Evolutionary conservation across 2,113 vertebrate species (phyloP).

Genomic region (Megatriorchis doriae): DNA sequence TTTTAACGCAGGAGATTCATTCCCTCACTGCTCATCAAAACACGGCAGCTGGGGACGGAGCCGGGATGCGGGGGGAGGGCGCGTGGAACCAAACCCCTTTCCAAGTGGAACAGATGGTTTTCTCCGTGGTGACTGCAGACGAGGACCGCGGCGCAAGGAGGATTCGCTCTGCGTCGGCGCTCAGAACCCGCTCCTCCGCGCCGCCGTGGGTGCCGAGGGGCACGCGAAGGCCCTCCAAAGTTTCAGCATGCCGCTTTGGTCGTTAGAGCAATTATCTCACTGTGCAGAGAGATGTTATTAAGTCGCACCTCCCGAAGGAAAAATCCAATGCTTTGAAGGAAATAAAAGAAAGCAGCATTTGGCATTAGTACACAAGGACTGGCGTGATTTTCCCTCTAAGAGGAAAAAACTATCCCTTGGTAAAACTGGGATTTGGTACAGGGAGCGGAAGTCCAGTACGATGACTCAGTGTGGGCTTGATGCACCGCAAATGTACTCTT

Average conservation of each 20-base stretch:
- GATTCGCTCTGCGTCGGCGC: background rate
- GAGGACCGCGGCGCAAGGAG: background rate
- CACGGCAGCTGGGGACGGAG: constrained; percentile 40
- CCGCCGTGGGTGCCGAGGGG: background rate
- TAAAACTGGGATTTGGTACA: background rate
- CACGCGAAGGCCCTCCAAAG: background rate
- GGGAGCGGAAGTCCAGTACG: background rate
- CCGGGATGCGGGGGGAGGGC: background rate
- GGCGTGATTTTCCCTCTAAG: background rate
- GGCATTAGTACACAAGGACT: background rate
- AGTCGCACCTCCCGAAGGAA: background rate
- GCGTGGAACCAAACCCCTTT: background rate
- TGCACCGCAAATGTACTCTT: background rate
- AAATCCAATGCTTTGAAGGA: background rate
- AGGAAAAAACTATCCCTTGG: background rate
- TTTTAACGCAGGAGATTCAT: constrained; percentile 50
- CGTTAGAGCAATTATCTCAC: background rate
- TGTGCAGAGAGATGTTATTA: background rate
- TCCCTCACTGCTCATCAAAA: background rate
- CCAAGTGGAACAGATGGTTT: constrained; percentile 56
- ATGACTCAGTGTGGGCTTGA: background rate
- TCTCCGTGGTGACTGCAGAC: constrained; percentile 1
- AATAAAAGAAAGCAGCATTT: background rate
- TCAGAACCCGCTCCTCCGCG: background rate
- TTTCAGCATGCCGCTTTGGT: background rate